Conservation (phyloP, 2,888 invertebrate species). For the Drosophila diplacantha region DNA sequence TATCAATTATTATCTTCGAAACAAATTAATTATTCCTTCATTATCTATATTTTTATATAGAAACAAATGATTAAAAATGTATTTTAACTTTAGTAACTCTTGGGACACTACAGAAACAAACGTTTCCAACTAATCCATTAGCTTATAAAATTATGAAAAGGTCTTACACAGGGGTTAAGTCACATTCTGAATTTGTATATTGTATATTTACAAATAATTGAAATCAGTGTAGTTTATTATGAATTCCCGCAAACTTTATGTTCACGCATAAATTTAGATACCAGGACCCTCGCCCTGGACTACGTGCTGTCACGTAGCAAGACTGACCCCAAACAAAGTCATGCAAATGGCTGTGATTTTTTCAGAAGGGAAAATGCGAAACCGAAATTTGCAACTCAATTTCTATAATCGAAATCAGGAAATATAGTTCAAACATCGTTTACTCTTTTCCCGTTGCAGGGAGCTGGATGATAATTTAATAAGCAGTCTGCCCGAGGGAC, state of each 20-base stretch:
- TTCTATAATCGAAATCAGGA: slow-evolving; percentile 46
- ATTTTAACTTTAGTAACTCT: neutral
- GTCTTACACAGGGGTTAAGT: too few relatives aligned
- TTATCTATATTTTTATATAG: neutral
- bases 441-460: slow-evolving; percentile 78
- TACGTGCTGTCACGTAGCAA: slow-evolving; percentile 65
- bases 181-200: neutral
- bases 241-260: slow-evolving; percentile 40
- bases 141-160: neutral
- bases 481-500: slow-evolving; percentile 86
- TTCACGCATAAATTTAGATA: slow-evolving; percentile 61
- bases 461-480: slow-evolving; percentile 87
- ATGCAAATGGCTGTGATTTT: slow-evolving; percentile 50
- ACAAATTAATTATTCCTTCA: too few relatives aligned
- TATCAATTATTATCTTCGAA: neutral
- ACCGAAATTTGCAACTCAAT: slow-evolving; percentile 39
- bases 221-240: slow-evolving; percentile 54
- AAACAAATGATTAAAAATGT: neutral
- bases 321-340: slow-evolving; percentile 50
- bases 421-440: slow-evolving; percentile 19
- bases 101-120: neutral
- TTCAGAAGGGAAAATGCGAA: slow-evolving; percentile 2
- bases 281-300: slow-evolving; percentile 8
- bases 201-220: slow-evolving; percentile 39
- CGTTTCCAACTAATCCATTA: neutral